These are phyloP conservation scores for Sturmia bella DNA, from an alignment of 2,888 invertebrate species.

Conservation along the genomic window DNA sequence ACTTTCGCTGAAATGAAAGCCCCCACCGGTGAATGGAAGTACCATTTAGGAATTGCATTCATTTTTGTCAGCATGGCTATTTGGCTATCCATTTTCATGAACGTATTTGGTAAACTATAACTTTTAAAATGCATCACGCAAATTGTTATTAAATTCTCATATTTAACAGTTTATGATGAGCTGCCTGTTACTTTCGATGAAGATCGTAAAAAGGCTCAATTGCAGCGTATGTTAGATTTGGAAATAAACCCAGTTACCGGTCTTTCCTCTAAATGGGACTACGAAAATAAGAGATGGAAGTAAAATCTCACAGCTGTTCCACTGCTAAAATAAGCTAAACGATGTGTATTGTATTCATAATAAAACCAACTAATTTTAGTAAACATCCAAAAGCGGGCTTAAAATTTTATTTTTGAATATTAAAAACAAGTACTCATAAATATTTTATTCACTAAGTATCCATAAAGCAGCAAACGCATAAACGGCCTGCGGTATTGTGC, in stretches of 20 bases:
- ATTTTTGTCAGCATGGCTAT: slow-evolving; percentile 75
- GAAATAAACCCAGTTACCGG: slow-evolving; percentile 92
- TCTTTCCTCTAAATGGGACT: slow-evolving; percentile 93
- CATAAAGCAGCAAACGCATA: too few relatives aligned
- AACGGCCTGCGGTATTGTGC: too few relatives aligned
- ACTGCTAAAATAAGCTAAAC: slow-evolving; percentile 10
- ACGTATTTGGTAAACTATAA: slow-evolving; percentile 77
- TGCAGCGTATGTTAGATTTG: slow-evolving; percentile 90
- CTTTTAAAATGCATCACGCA: not conserved
- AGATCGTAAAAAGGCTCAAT: slow-evolving; percentile 89
- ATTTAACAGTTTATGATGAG: slow-evolving; percentile 83
- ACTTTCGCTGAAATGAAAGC: slow-evolving; percentile 93
- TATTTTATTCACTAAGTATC: too few relatives aligned
- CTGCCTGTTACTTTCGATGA: slow-evolving; percentile 88
- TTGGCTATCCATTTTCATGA: slow-evolving; percentile 78
- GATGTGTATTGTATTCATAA: slow-evolving; percentile 42
- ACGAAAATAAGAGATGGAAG: slow-evolving; percentile 96
- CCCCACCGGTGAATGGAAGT: slow-evolving; percentile 79
- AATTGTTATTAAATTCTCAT: not conserved
- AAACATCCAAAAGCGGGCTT: not conserved
- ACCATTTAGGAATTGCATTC: slow-evolving; percentile 83
- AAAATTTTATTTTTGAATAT: not conserved
- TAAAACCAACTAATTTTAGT: slow-evolving; percentile 49
- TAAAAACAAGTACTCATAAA: not conserved
- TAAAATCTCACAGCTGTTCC: slow-evolving; percentile 22